Percentiles rank a stretch among this genome's conserved stretches.
Conservation (phyloP, 2,888 invertebrate species). For the Drosophila tanythrix region DNA sequence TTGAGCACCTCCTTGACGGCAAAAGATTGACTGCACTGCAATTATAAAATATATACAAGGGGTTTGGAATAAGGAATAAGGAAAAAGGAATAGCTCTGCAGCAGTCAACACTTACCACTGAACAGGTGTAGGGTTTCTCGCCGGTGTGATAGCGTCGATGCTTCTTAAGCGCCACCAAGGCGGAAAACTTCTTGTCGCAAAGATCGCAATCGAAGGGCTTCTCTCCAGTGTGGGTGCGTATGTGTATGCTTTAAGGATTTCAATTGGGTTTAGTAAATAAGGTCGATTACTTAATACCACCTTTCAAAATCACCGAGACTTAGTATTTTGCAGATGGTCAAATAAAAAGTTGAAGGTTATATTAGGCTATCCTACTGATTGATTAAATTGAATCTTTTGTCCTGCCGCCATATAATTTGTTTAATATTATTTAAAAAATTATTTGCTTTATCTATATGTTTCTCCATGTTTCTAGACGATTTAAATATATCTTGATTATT, state of each 20-base stretch:
- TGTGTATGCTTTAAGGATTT: slow-evolving; percentile 86
- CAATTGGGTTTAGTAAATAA: slow-evolving; percentile 5
- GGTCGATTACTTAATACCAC: neutral
- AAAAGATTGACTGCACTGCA: slow-evolving; percentile 91
- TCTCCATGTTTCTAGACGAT: too few species aligned
- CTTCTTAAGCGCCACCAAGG: slow-evolving; percentile 91
- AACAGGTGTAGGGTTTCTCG: slow-evolving; percentile 89
- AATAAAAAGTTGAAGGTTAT: too few species aligned
- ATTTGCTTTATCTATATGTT: neutral
- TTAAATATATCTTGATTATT: neutral
- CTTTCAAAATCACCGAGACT: neutral
- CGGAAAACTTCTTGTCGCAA: slow-evolving; percentile 89
- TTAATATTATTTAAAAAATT: neutral
- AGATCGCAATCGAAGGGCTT: slow-evolving; percentile 90
- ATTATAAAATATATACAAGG: slow-evolving; percentile 7
- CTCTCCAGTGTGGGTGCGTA: slow-evolving; percentile 89
- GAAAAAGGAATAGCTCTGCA: neutral
- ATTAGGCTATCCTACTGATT: neutral
- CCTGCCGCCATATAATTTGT: neutral
- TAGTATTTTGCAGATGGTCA: neutral
- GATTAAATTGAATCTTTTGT: neutral
- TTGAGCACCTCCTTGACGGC: slow-evolving; percentile 93
- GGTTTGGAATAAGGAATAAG: neutral
- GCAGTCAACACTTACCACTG: slow-evolving; percentile 85
- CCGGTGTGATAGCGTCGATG: slow-evolving; percentile 88